phyloP scores from a whole-genome alignment of 2,113 vertebrate genomes.

The Eira barbara region DNA sequence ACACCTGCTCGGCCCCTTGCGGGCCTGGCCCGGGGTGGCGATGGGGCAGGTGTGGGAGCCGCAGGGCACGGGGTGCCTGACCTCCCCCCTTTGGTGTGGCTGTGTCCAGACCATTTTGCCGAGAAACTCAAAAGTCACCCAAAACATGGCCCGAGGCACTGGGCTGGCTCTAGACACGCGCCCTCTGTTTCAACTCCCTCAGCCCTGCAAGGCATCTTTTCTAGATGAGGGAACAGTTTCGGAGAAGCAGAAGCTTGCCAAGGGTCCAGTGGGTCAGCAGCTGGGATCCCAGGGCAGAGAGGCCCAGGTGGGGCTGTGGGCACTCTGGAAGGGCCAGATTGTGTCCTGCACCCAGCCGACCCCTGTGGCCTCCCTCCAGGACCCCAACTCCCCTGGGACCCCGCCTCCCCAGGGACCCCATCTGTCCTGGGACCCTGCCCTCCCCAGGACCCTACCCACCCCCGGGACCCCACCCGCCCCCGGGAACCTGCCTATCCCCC shows the following conservation, averaged over 20 bases:
- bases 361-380: not conserved
- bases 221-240: rapidly evolving
- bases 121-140: not conserved
- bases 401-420: too few relatives aligned
- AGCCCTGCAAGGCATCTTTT: rapidly evolving
- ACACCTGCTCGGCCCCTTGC: not conserved
- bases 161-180: rapidly evolving
- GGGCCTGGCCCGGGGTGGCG: not conserved
- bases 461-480: not conserved
- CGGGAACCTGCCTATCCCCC: not conserved
- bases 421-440: too few relatives aligned
- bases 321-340: not conserved
- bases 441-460: too few relatives aligned
- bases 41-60: rapidly evolving
- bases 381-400: not conserved
- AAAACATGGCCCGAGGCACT: rapidly evolving
- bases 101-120: not conserved
- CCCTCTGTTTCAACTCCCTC: too few relatives aligned
- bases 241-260: rapidly evolving
- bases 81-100: rapidly evolving
- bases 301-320: not conserved
- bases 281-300: not conserved
- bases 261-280: rapidly evolving
- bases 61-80: rapidly evolving
- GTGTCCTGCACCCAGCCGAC: not conserved